Evolutionary conservation across 37 sponge, comb jelly and placozoan genomes (phyloP).

Genomic region (Agelas oroides): DNA sequence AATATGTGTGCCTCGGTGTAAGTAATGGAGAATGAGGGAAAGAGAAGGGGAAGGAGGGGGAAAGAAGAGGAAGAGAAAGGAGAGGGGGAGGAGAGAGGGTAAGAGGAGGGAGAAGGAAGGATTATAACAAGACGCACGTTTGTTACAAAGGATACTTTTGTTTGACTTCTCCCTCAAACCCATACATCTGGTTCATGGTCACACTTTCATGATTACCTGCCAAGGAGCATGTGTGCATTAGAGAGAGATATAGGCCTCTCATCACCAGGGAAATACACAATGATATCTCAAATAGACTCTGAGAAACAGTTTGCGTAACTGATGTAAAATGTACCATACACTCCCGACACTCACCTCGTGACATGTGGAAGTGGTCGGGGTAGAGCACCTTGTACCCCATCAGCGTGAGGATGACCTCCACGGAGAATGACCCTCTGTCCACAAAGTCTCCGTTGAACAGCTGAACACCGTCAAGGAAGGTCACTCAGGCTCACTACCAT

Average conservation of each 20-base stretch:
- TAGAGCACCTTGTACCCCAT: slow-evolving; percentile 97
- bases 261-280: too few relatives aligned
- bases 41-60: neutral
- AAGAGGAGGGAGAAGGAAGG: too few relatives aligned
- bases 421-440: slow-evolving; percentile 96
- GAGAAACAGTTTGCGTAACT: too few relatives aligned
- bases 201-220: slow-evolving; percentile 96
- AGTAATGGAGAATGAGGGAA: neutral
- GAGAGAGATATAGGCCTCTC: too few relatives aligned
- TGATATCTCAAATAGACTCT: too few relatives aligned
- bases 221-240: too few relatives aligned
- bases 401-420: slow-evolving; percentile 91
- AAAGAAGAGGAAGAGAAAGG: too few relatives aligned
- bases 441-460: slow-evolving; percentile 99
- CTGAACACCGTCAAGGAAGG: slow-evolving; percentile 30
- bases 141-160: slow-evolving; percentile 83
- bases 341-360: slow-evolving; percentile 91
- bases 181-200: slow-evolving; percentile 98
- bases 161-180: slow-evolving; percentile 97
- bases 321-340: too few relatives aligned
- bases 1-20: too few relatives aligned
- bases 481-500: neutral
- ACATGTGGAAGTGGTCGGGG: slow-evolving; percentile 89
- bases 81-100: too few relatives aligned
- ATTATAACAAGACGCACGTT: too few relatives aligned